Evolutionary conservation across 1,140 invertebrate species (phyloP).

Genomic region (Diuraphis noxia): DNA sequence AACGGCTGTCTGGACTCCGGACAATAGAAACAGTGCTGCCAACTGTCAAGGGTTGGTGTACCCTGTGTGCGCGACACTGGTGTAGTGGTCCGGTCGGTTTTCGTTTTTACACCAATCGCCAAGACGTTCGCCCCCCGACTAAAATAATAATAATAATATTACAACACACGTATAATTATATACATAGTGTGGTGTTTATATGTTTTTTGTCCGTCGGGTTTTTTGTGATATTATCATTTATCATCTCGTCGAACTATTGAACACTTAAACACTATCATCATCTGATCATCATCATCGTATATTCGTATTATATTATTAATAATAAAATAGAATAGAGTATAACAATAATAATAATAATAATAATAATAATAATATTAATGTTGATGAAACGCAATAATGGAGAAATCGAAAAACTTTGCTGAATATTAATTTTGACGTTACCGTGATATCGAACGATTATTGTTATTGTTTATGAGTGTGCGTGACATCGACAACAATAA

Average conservation of each 20-base stretch:
- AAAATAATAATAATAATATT: neutral
- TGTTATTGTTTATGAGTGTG: neutral
- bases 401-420: neutral
- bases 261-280: neutral
- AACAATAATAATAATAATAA: neutral
- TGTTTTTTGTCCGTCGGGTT: neutral
- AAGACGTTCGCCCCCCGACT: neutral
- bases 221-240: slow-evolving; percentile 5
- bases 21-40: neutral
- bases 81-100: neutral
- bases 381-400: neutral
- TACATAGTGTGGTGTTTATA: neutral
- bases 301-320: neutral
- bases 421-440: neutral
- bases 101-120: neutral
- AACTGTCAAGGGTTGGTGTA: neutral
- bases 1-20: neutral
- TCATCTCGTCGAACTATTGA: neutral
- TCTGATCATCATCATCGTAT: neutral
- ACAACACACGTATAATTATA: neutral
- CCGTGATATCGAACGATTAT: neutral
- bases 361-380: neutral
- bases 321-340: slow-evolving; percentile 4
- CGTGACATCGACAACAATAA: slow-evolving; percentile 1
- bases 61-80: neutral